Conservation (phyloP, 2,888 invertebrate species). For the Chromoteleia sp. region DNA sequence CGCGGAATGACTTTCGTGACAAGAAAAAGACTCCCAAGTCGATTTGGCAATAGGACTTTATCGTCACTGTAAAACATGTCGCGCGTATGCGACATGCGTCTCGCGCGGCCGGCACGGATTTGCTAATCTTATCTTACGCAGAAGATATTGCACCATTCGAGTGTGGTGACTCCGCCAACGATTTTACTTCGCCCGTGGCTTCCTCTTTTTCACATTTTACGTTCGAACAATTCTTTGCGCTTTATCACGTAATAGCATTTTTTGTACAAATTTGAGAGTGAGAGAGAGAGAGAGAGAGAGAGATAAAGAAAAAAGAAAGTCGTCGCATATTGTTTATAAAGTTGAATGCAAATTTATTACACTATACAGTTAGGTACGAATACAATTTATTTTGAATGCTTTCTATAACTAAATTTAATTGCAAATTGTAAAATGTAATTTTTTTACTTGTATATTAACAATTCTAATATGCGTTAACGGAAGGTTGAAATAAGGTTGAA, state of each 20-base stretch:
- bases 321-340: too few species aligned
- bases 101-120: constrained; percentile 64
- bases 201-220: constrained; percentile 52
- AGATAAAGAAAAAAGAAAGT: too few species aligned
- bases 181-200: constrained; percentile 42
- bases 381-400: too few species aligned
- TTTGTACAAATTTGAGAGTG: too few species aligned
- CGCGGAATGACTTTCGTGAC: constrained; percentile 59
- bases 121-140: constrained; percentile 79
- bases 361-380: too few species aligned
- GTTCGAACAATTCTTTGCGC: not conserved
- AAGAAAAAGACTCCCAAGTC: constrained; percentile 65
- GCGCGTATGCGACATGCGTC: constrained; percentile 69
- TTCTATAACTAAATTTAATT: too few species aligned
- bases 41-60: constrained; percentile 70
- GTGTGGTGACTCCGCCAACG: constrained; percentile 57
- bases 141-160: constrained; percentile 76
- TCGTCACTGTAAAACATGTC: constrained; percentile 63
- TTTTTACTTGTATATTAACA: too few species aligned
- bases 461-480: too few species aligned
- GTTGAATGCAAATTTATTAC: too few species aligned
- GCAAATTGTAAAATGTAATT: too few species aligned
- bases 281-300: too few species aligned
- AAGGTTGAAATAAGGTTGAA: too few species aligned
- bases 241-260: not conserved